A percentile compares a stretch with the other conserved stretches of the same genome.
These are phyloP conservation scores for Alligator sinensis DNA, from an alignment of 2,113 vertebrate genomes.

Conservation along the genomic window DNA sequence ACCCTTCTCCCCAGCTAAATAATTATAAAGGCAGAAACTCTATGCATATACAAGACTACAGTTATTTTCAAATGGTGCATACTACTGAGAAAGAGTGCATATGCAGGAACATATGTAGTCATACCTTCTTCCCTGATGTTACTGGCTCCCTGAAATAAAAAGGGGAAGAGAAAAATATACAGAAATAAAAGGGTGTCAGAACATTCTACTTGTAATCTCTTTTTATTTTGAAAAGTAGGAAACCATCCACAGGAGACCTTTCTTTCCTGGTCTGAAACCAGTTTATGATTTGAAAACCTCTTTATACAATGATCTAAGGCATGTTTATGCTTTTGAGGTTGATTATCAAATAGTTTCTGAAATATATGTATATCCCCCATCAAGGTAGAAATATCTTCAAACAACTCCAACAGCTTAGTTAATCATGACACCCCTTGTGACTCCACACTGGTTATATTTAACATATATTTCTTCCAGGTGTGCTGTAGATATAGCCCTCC, in stretches of 20 bases:
- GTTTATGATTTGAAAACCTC: not conserved
- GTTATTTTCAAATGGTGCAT: not conserved
- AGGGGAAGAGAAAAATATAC: fast-evolving
- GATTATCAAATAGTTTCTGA: not conserved
- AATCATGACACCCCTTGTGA: not conserved
- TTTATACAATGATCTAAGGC: not conserved
- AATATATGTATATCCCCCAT: not conserved
- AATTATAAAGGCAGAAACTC: fast-evolving
- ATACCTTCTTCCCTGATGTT: fast-evolving
- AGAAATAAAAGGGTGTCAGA: not conserved
- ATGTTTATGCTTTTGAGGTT: not conserved
- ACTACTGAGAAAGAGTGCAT: not conserved
- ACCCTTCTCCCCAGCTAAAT: not conserved
- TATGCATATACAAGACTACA: not conserved
- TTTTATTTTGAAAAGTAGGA: not conserved
- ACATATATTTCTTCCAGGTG: not conserved
- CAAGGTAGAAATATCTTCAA: conserved; percentile 19
- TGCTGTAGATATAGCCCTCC: not conserved
- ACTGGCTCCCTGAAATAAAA: not conserved
- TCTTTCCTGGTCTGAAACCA: not conserved
- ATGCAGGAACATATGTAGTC: fast-evolving
- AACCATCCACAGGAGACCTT: not conserved
- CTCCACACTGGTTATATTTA: not conserved
- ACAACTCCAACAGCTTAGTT: not conserved
- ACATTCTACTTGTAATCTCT: not conserved